Evolutionary conservation across 2,113 vertebrate genomes (phyloP).

Genomic region (Periophthalmus modestus): DNA sequence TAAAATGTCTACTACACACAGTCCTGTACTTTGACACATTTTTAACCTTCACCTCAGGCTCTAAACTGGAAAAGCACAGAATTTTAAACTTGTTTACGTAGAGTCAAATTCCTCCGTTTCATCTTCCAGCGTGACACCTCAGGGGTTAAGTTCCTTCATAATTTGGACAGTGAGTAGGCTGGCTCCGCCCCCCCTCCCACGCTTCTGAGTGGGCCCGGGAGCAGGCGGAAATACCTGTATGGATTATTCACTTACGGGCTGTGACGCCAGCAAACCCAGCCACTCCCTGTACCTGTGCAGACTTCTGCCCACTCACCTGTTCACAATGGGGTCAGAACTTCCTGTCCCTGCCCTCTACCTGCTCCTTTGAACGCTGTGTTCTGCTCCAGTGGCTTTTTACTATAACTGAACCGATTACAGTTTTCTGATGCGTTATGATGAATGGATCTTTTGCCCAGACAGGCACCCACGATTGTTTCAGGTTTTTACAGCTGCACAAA

Average conservation of each 20-base stretch:
- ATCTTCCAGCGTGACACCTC: slow-evolving; percentile 53
- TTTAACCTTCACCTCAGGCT: neutral
- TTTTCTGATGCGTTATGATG: slow-evolving; percentile 19
- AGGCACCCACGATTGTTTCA: neutral
- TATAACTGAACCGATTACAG: neutral
- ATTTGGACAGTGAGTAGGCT: slow-evolving; percentile 44
- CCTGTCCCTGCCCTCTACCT: slow-evolving; percentile 44
- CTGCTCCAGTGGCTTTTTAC: slow-evolving; percentile 14
- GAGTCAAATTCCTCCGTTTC: slow-evolving; percentile 55
- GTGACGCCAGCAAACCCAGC: slow-evolving; percentile 61
- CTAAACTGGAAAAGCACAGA: slow-evolving; percentile 42
- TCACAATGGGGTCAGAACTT: slow-evolving; percentile 46
- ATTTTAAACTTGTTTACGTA: slow-evolving; percentile 9
- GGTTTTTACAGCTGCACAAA: neutral
- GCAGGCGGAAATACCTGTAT: slow-evolving; percentile 68
- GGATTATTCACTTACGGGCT: slow-evolving; percentile 51
- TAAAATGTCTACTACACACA: neutral
- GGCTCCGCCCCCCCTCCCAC: slow-evolving; percentile 65
- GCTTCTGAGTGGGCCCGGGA: slow-evolving; percentile 45
- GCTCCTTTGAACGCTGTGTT: slow-evolving; percentile 40
- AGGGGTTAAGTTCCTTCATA: slow-evolving; percentile 39
- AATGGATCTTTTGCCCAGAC: slow-evolving; percentile 3
- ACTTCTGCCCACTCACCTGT: slow-evolving; percentile 73
- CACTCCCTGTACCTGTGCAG: slow-evolving; percentile 69
- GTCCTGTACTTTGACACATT: neutral